These are phyloP conservation scores for Galleria mellonella DNA, from an alignment of 1,140 invertebrate species.

Conservation along the genomic window DNA sequence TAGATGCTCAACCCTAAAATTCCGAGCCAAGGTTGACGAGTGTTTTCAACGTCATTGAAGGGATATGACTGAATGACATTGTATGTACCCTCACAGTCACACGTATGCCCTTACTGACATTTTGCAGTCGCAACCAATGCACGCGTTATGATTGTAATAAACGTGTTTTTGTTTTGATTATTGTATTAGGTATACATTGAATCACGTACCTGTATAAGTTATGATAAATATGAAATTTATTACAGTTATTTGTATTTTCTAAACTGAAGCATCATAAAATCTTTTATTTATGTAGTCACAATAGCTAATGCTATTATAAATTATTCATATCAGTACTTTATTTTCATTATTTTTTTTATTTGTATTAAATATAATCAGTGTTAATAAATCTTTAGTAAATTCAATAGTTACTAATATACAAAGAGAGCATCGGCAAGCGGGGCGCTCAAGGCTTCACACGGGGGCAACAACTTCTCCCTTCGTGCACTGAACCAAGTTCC, in stretches of 20 bases:
- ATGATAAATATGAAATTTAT: no score
- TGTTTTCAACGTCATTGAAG: constrained; percentile 22
- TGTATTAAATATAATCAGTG: neutral
- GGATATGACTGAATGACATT: constrained; percentile 37
- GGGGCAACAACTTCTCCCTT: constrained; percentile 39
- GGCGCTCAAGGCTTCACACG: constrained; percentile 27
- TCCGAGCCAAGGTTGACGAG: constrained; percentile 29
- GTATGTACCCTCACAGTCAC: constrained; percentile 22
- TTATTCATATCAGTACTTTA: no score
- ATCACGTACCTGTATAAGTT: no score
- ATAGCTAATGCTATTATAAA: no score
- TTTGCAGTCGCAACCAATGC: constrained; percentile 20
- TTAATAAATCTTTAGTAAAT: no score
- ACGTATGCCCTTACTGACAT: constrained; percentile 5
- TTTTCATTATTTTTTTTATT: no score
- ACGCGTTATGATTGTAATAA: constrained; percentile 23
- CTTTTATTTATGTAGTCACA: no score
- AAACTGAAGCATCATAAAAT: no score
- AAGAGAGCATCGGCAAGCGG: constrained; percentile 5
- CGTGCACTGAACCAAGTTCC: constrained; percentile 29
- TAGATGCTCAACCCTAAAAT: constrained; percentile 32
- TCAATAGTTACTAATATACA: neutral
- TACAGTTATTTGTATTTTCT: no score
- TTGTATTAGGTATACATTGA: no score
- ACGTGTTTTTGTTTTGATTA: neutral